Evolutionary conservation across 92 coral and sea anemone species (phyloP).

Genomic region (Porites lobata): DNA sequence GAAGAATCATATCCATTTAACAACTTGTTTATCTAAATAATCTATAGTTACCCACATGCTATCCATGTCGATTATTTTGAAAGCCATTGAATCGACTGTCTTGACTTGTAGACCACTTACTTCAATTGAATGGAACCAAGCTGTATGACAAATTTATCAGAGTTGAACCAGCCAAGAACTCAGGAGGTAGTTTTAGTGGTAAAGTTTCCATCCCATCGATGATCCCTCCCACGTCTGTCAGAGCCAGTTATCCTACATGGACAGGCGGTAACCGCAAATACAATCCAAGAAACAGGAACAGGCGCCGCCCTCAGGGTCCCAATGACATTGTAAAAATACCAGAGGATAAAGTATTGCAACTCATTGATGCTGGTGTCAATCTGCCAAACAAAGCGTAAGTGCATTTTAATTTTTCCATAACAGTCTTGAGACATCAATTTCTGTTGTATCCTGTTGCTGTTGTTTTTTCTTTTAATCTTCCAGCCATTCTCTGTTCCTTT

Average conservation of each 20-base stretch:
- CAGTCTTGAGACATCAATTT: neutral
- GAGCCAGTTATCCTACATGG: constrained; percentile 19
- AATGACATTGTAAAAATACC: constrained; percentile 81
- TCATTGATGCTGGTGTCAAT: constrained; percentile 91
- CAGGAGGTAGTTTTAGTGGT: constrained; percentile 46
- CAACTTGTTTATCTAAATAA: too few species aligned
- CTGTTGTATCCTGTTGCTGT: too few species aligned
- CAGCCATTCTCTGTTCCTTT: too few species aligned
- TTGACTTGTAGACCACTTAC: constrained; percentile 58
- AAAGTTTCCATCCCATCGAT: constrained; percentile 61
- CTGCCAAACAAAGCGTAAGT: constrained; percentile 95
- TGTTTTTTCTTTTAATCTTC: too few species aligned
- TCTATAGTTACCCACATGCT: too few species aligned
- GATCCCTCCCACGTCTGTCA: constrained; percentile 38
- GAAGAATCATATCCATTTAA: too few species aligned
- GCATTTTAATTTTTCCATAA: neutral
- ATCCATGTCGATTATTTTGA: too few species aligned
- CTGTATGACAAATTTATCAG: constrained; percentile 81
- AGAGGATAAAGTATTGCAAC: constrained; percentile 78
- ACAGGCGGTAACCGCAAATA: constrained; percentile 16
- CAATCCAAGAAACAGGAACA: constrained; percentile 15
- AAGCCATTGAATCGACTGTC: too few species aligned
- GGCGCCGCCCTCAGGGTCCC: constrained; percentile 41
- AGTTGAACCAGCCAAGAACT: constrained; percentile 84
- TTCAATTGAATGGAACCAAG: constrained; percentile 85